Percentiles rank a stretch among this genome's conserved stretches.
These are phyloP conservation scores for Brachionus manjavacas DNA, from an alignment of 1,140 invertebrate genomes.

Conservation along the genomic window DNA sequence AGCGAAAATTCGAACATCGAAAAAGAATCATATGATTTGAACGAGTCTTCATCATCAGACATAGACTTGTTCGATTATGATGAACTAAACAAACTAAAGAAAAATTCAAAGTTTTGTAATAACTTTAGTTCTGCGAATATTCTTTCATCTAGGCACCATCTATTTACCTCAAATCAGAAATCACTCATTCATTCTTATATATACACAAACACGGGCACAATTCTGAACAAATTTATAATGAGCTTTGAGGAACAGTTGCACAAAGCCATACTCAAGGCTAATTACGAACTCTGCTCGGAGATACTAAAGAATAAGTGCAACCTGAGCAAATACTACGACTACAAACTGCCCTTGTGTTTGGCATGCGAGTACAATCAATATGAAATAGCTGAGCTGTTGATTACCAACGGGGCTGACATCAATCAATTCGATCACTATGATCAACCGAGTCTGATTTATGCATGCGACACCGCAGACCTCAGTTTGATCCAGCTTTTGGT, in stretches of 20 bases:
- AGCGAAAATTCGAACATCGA: not conserved
- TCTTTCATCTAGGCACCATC: not conserved
- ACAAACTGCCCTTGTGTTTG: conserved; percentile 14
- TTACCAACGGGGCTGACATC: conserved; percentile 2
- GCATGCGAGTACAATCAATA: conserved; percentile 35
- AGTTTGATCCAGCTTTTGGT: conserved; percentile 51
- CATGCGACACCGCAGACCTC: conserved; percentile 1
- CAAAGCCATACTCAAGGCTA: not conserved
- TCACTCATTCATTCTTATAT: conserved; percentile 25
- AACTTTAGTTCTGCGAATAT: conserved; percentile 30
- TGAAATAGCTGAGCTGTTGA: conserved; percentile 41
- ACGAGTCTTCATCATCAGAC: not conserved
- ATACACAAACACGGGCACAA: conserved; percentile 34
- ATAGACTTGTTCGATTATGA: conserved; percentile 19
- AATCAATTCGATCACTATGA: conserved; percentile 26
- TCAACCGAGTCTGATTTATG: conserved; percentile 7
- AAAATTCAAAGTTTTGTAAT: not conserved
- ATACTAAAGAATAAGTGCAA: conserved; percentile 18
- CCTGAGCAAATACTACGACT: not conserved
- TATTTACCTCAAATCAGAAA: conserved; percentile 19
- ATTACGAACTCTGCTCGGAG: conserved; percentile 10
- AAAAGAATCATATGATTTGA: not conserved
- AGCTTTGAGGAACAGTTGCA: conserved; percentile 31
- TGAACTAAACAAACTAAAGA: not conserved
- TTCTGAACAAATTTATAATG: conserved; percentile 40